These are phyloP conservation scores for Araneus ventricosus DNA, from an alignment of 1,140 invertebrate genomes.

Conservation along the genomic window DNA sequence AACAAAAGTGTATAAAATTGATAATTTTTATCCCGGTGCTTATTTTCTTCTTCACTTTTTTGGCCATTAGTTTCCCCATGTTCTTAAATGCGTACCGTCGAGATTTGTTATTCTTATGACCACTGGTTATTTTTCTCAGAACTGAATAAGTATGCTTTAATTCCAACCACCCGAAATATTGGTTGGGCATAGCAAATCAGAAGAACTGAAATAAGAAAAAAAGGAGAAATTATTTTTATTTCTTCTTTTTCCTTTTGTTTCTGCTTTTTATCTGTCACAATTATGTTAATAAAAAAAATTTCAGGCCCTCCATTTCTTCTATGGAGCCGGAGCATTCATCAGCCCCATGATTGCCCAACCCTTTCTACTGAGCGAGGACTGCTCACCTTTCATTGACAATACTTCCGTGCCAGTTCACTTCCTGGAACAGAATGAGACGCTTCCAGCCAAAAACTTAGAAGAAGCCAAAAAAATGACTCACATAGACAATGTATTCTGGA, in stretches of 20 bases:
- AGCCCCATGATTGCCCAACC: slow-evolving; percentile 82
- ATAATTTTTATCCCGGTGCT: too few relatives aligned
- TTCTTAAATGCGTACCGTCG: too few relatives aligned
- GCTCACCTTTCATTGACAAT: slow-evolving; percentile 77
- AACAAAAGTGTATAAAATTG: too few relatives aligned
- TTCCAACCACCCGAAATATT: too few relatives aligned
- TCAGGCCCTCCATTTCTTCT: slow-evolving; percentile 82
- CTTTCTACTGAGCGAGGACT: slow-evolving; percentile 81
- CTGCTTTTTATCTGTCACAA: background rate
- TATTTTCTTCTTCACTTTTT: too few relatives aligned
- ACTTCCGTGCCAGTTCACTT: slow-evolving; percentile 44
- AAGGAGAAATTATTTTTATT: too few relatives aligned
- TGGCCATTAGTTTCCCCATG: too few relatives aligned
- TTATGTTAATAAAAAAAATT: background rate
- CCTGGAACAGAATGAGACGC: slow-evolving; percentile 56
- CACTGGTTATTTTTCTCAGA: too few relatives aligned
- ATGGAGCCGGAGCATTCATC: slow-evolving; percentile 82
- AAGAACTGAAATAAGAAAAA: background rate
- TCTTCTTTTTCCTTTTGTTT: background rate
- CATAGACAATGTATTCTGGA: slow-evolving; percentile 81
- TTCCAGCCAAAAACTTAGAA: slow-evolving; percentile 65
- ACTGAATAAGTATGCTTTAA: too few relatives aligned
- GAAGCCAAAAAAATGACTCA: slow-evolving; percentile 75
- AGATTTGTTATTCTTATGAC: too few relatives aligned
- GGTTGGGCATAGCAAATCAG: too few relatives aligned